Evolutionary conservation across 2,888 invertebrate species (phyloP), one percentile per base, ranked within the genome.

Genomic region (Cephus pulcher): DNA sequence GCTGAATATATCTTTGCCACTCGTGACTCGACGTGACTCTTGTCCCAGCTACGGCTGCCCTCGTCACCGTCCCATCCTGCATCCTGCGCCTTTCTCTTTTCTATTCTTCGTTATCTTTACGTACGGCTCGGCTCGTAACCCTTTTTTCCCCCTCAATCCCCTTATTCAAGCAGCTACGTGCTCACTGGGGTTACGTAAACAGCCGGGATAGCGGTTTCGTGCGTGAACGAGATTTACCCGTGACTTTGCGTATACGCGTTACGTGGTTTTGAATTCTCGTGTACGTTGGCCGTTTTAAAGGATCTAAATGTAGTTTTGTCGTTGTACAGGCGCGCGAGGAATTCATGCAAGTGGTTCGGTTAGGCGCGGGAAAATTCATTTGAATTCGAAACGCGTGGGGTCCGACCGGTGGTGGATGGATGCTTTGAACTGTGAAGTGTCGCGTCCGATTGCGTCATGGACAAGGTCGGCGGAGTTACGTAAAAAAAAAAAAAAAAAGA

Each of bases 121-220:
- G 23, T 23, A 2, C 23, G 1, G 23, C 56, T 23, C 56, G 23
- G 23, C 1, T 23, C 9, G 23, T 56, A 56, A 15, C 56, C 23
- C 23, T 23, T 56, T 30, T 30, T 30, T 30, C 30, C 30, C 30
- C 30, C 30, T 30, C 30, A 30, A 30, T 1, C 30, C 30, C 30
- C 30, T 30, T 30, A 30, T 30, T 30, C 30, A 30, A 30, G 9
- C 56, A 23, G 56, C 40, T 40, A 40, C 40, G 12, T 6, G 40
- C 32, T 71, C 71, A 1, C 4, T 2, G 71, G 32, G 12, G 71
- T 71, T 71, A n/a, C 71, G 71, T 71, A 71, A 71, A 12, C 32
- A 71, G 71, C 1, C 71, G 71, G 9, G 11, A 33, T 71, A 71
- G 71, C 71, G 71, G 71, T 71, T 71, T 71, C 34, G 71, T 71